A percentile compares a stretch with the other conserved stretches of the same genome.
Evolutionary conservation across 2,797 vertebrate genomes (phyloP).

Genomic region (Austrolebias charrua): DNA sequence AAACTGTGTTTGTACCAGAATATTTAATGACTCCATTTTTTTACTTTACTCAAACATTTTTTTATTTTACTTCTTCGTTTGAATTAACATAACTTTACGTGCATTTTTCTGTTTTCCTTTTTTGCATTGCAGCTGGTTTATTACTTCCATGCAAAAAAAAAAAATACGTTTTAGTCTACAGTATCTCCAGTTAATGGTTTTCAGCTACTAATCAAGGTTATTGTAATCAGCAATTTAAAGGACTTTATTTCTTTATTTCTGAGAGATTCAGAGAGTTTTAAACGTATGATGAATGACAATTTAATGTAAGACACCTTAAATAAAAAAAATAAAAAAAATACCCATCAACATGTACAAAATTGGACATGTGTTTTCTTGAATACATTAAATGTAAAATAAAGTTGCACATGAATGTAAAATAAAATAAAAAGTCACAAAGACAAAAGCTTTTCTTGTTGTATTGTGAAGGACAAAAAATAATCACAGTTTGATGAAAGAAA

Average conservation of each 20-base stretch:
- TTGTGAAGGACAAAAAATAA: too few species aligned
- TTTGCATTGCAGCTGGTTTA: neutral
- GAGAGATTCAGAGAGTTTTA: neutral
- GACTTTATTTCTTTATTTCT: neutral
- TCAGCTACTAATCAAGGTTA: neutral
- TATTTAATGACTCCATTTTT: neutral
- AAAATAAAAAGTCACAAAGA: too few species aligned
- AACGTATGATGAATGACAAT: neutral
- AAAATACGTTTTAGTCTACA: neutral
- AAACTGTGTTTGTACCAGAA: neutral
- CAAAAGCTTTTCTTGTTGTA: too few species aligned
- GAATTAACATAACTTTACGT: neutral
- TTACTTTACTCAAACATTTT: neutral
- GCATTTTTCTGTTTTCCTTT: neutral
- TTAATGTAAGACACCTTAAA: too few species aligned
- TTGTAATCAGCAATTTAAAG: neutral
- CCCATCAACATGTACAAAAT: too few species aligned
- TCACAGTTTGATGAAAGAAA: too few species aligned
- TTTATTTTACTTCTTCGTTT: too few species aligned
- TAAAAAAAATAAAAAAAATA: too few species aligned
- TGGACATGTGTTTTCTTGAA: too few species aligned
- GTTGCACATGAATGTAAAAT: too few species aligned
- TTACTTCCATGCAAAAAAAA: neutral
- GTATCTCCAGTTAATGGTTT: neutral
- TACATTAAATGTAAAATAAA: too few species aligned